These are phyloP conservation scores for Caracal caracal DNA, from an alignment of 2,113 vertebrate species.

Conservation along the genomic window DNA sequence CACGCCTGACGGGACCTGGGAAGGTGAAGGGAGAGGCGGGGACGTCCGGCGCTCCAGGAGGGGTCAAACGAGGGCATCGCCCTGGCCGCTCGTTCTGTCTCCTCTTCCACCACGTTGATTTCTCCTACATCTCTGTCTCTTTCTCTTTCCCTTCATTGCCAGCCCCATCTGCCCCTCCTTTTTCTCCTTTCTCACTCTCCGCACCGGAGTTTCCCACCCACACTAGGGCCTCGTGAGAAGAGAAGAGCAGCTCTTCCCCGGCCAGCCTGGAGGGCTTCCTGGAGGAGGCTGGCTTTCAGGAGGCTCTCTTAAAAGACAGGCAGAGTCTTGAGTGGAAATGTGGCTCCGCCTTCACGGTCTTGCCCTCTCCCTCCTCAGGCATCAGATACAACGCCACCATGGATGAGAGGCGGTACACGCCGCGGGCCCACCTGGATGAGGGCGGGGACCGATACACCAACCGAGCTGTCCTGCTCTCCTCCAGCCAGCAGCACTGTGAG, in stretches of 20 bases:
- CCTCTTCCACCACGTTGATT: not conserved
- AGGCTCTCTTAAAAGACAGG: not conserved
- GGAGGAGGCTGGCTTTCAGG: not conserved
- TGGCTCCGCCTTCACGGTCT: not conserved
- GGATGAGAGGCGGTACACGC: constrained; percentile 93
- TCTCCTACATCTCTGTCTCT: not conserved
- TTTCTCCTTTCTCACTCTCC: not conserved
- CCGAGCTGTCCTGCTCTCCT: constrained; percentile 84
- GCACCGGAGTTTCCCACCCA: not conserved
- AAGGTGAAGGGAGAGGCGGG: not conserved
- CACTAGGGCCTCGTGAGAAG: not conserved
- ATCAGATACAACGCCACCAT: constrained; percentile 92
- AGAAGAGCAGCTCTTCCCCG: not conserved
- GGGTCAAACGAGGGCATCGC: not conserved
- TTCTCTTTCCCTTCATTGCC: not conserved
- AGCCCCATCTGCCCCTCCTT: not conserved
- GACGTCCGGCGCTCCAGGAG: too few species aligned
- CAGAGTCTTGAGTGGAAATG: not conserved
- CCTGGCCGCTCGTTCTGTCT: fast-evolving
- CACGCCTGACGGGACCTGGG: not conserved
- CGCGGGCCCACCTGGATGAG: constrained; percentile 92
- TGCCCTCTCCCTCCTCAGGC: constrained; percentile 77
- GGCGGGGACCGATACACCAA: constrained; percentile 82
- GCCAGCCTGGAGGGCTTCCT: not conserved
- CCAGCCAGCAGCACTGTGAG: constrained; percentile 88